Evolutionary conservation across 2,888 invertebrate species (phyloP), one percentile per base, ranked within the genome.

Genomic region (Ormyrus thymus): DNA sequence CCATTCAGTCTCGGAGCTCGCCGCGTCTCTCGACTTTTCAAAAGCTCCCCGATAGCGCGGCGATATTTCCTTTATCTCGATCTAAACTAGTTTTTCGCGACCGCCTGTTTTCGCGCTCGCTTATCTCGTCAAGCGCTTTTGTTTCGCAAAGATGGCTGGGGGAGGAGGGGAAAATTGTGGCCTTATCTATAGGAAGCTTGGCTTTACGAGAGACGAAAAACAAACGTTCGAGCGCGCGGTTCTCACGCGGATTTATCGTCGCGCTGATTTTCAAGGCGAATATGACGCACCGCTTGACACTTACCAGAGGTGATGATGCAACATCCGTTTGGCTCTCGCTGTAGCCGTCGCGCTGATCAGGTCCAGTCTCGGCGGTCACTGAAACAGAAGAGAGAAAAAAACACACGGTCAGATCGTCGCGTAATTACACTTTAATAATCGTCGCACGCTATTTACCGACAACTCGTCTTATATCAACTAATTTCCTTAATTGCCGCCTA

Each of bases 291-390:
- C 6, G 9, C 55, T 56, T 50, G 78, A 76, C 69, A 84, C 84
- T 85, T 76, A 87, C 87, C 82, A 87, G 83, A 80, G 85, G 71
- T 53, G 81, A 86, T 76, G 89, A 87, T 82, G 85, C 85, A 81
- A 85, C 85, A 82, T 88, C 86, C 71, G 84, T 85, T 81, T 85
- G 83, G 55, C 72, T 83, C 79, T 85, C 85, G 75, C 71, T 83
- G 83, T 69, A 83, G 62, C 79, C 82, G 70, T 84, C 82, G 76
- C 81, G 86, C 70, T 87, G 84, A 58, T 87, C 85, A 59, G 83
- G 73, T 79, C 83, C 83, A 81, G 82, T 86, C 65, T 88, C 86
- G 13, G 85, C 82, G 61, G 85, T 85, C 84, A 85, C 88, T 88
- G 83, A 86, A 87, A 66, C 73, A 83, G 6, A 82, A 71, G 73